phyloP scores from a whole-genome alignment of 2,888 invertebrate species.

The Drosophila acutilabella region DNA sequence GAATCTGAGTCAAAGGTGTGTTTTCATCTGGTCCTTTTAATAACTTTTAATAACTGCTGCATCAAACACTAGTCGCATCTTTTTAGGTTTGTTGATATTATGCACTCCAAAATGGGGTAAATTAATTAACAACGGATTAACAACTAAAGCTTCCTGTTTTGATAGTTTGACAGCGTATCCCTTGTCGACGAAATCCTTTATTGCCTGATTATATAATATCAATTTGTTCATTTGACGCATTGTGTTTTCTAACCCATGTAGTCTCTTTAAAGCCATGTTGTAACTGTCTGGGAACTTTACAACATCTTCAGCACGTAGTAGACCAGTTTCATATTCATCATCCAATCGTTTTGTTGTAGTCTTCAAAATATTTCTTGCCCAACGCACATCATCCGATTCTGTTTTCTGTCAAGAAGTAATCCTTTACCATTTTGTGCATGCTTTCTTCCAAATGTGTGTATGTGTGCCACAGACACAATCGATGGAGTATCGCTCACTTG shows the following conservation, averaged over 20 bases:
- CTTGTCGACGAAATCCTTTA: not conserved
- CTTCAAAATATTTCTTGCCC: no score
- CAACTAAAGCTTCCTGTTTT: not conserved
- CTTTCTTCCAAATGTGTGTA: no score
- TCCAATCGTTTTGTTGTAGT: no score
- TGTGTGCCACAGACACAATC: no score
- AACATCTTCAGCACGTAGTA: no score
- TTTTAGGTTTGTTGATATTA: conserved; percentile 9
- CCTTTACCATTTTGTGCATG: not conserved
- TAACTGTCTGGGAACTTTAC: no score
- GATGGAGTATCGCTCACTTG: no score
- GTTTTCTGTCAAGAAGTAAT: not conserved
- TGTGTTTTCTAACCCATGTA: not conserved
- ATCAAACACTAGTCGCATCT: conserved; percentile 8
- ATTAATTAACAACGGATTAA: not conserved
- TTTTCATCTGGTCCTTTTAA: not conserved
- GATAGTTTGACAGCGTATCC: not conserved
- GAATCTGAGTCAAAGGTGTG: not conserved
- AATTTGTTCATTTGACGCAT: no score
- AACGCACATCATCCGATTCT: no score
- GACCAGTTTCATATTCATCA: no score
- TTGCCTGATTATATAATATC: no score
- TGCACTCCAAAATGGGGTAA: conserved; percentile 9
- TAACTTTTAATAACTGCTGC: not conserved
- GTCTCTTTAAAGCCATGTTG: no score